Evolutionary conservation across 2,797 vertebrate species (phyloP), one percentile per base, ranked within the genome.

Genomic region (Microcaecilia unicolor): DNA sequence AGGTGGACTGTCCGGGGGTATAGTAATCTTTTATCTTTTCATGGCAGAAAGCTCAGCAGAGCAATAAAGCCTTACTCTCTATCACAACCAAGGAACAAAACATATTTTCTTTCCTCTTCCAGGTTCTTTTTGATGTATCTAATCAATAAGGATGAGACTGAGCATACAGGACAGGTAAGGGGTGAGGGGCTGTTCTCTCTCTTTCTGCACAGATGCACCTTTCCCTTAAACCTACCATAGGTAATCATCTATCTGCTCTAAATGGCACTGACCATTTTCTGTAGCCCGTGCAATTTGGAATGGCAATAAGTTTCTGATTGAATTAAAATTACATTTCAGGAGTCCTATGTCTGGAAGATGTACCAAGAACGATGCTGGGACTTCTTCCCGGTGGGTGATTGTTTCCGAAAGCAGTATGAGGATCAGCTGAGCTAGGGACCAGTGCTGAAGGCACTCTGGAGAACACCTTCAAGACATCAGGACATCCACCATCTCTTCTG

Each of bases 111-210:
- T n/a, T n/a, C 9, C 27, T 46, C 5, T 11, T 43, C 9, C 49
- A 94, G 91, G 91, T 96, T 96, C 74, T 93, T 95, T 82, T 55
- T 95, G 58, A 96, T 96, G 92, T 95, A 96, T 62, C 78, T 96
- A 41, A 96, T 96, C 49, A 96, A 96, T 41, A 96, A 96, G 62
- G 92, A 96, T 6, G 91, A 96, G 65, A 95, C 92, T 0, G 92
- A 96, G 47, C 91, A 96, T 77, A 96, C 91, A 0, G 92, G 92
- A 57, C 92, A 96, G 90, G 92, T 94, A 49, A 47, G 76, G 60
- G 10, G 14, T 8, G 4, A 11, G n/a, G 22, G 5, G 4, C 15
- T 7, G n/a, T 2, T 14, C n/a, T n/a, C 6, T 7, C 15, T 4
- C 9, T 7, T 21, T 4, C 6, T 4, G 7, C 9, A n/a, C n/a